Base-by-base conservation (phyloP, 2,888 invertebrate genomes). In the Eupithecia subumbrata region DNA sequence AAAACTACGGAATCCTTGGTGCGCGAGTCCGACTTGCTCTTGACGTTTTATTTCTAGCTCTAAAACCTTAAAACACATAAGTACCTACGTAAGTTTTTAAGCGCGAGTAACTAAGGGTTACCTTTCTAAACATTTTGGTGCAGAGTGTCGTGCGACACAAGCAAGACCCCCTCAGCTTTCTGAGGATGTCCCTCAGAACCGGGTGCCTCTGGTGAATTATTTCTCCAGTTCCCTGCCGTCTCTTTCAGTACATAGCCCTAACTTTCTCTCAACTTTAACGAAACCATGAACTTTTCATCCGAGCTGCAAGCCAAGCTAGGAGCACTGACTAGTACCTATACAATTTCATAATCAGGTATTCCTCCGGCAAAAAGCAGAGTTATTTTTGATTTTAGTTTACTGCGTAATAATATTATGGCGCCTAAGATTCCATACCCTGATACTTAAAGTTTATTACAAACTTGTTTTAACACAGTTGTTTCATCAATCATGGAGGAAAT, bases 281-380 rank as follows among this genome's bases (percentile, higher is more conserved):
- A 60, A 25, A 11, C 56, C 22, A 60, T 5, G 1, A 25, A 12
- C 60, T 5, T 56, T 52, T 52, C n/a, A n/a, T n/a, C 25, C 56
- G 11, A 56, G 25, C 14, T 60, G 25, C 22, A 60, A 12, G 9
- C 60, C 5, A 56, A 56, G 22, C 5, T 11, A 22, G 25, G 22
- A 60, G 56, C 22, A 56, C 0, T 14, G 22, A 25, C 12, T 60
- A 60, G 60, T 12, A 60, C 12, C 12, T 22, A 56, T 22, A 66
- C 37, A 66, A 34, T 34, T 66, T 66, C 37, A 3, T 34, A 30
- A 4, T 40, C 34, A 37, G 37, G 37, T 37, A 67, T 67, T 25
- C 4, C 43, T n/a, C 22, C 16, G 40, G 43, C 68, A 68, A 68
- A 84, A 82, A 80, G 83, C 80, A 0, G 18, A 40, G 68, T 14